Evolutionary conservation across 2,113 vertebrate genomes (phyloP).

Genomic region (Tor tambroides): DNA sequence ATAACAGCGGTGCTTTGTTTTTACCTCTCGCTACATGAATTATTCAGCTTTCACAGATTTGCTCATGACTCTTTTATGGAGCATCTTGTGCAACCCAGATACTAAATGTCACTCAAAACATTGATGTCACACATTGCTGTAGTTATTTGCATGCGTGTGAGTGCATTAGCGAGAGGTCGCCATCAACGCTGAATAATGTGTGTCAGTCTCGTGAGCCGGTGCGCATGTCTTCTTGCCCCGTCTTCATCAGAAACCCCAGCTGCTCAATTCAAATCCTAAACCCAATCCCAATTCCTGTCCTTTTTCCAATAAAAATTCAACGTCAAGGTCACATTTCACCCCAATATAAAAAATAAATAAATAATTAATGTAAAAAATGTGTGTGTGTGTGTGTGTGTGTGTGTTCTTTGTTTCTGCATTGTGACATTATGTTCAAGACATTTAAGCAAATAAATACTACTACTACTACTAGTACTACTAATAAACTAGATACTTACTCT

Average conservation of each 20-base stretch:
- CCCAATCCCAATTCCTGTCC: not conserved
- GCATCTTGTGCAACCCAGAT: constrained; percentile 78
- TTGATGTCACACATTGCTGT: constrained; percentile 60
- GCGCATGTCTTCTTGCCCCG: constrained; percentile 12
- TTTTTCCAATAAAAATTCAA: not conserved
- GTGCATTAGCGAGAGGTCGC: not conserved
- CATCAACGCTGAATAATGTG: constrained; percentile 48
- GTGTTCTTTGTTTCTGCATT: too few species aligned
- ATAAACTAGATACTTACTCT: too few species aligned
- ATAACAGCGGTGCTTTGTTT: constrained; percentile 78
- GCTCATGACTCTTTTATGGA: constrained; percentile 80
- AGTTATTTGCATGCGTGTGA: constrained; percentile 35
- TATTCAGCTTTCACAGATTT: constrained; percentile 80
- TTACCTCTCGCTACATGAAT: constrained; percentile 77
- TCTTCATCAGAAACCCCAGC: not conserved
- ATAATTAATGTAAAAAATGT: too few species aligned
- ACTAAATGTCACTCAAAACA: constrained; percentile 76
- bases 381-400: too few species aligned
- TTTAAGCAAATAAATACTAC: too few species aligned
- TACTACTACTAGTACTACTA: too few species aligned
- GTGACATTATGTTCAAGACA: too few species aligned
- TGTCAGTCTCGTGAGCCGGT: constrained; percentile 44
- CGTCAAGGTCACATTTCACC: not conserved
- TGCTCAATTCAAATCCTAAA: not conserved
- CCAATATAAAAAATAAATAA: too few species aligned